phyloP scores from a whole-genome alignment of 2,888 invertebrate genomes.

The Pantelozetes paolii region DNA sequence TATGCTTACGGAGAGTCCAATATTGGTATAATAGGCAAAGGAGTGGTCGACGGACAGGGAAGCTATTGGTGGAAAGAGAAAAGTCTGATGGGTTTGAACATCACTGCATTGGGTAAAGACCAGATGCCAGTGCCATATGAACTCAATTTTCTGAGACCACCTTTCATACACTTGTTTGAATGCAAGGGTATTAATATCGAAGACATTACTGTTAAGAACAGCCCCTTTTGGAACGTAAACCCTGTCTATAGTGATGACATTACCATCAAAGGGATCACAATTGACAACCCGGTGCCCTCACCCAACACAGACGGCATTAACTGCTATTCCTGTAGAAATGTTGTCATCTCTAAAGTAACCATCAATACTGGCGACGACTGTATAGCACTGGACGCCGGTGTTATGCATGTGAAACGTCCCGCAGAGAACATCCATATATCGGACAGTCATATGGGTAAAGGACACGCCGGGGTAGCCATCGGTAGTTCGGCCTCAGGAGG shows the following conservation, averaged over 20 bases:
- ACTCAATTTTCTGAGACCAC: neutral
- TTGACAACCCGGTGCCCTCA: neutral
- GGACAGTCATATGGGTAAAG: neutral
- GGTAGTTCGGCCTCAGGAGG: constrained; percentile 18
- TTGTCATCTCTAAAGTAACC: neutral
- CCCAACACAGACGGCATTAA: constrained; percentile 15
- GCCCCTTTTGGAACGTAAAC: constrained; percentile 10
- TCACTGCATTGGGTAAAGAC: neutral
- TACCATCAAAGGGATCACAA: neutral
- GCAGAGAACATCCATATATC: constrained; percentile 6
- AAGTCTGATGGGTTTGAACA: neutral
- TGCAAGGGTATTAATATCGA: constrained; percentile 8
- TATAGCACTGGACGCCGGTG: constrained; percentile 7
- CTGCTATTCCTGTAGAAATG: neutral
- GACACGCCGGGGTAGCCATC: constrained; percentile 16
- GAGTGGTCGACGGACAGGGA: constrained; percentile 7
- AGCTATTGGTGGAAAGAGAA: neutral
- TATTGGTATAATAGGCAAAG: constrained; percentile 13
- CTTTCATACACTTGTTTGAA: neutral
- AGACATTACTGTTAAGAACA: constrained; percentile 1
- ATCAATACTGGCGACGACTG: constrained; percentile 10
- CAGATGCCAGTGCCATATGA: neutral
- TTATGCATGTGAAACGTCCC: neutral
- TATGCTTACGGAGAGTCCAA: neutral
- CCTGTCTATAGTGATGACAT: neutral